Percentiles rank a stretch among this genome's conserved stretches.
These are phyloP conservation scores for Acanthococcus lagerstroemiae DNA, from an alignment of 2,888 invertebrate genomes.

Conservation along the genomic window DNA sequence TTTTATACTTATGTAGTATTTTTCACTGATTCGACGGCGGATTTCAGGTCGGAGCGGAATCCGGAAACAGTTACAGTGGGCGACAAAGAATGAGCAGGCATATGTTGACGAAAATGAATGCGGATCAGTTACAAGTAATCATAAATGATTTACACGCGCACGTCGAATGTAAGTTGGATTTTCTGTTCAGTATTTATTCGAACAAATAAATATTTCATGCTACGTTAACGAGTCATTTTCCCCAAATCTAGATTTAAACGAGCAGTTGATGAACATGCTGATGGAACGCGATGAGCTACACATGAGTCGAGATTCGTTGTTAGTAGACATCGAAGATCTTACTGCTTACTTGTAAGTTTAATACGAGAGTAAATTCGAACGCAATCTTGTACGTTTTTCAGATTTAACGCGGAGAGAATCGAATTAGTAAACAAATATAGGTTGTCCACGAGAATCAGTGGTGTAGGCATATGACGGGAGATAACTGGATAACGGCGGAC, in stretches of 20 bases:
- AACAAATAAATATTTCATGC: too few species aligned
- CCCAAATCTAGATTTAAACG: conserved; percentile 72
- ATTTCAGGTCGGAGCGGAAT: conserved; percentile 63
- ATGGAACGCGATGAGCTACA: conserved; percentile 90
- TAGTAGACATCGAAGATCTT: conserved; percentile 93
- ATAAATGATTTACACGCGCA: conserved; percentile 89
- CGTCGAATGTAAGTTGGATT: conserved; percentile 58
- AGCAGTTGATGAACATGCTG: conserved; percentile 75
- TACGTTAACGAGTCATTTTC: too few species aligned
- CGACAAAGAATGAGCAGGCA: conserved; percentile 72
- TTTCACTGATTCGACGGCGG: too few species aligned
- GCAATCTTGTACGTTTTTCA: too few species aligned
- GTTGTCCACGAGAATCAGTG: too few species aligned
- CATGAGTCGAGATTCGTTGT: conserved; percentile 96
- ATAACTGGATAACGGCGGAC: too few species aligned
- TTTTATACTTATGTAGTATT: too few species aligned
- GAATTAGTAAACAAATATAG: too few species aligned
- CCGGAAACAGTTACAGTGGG: conserved; percentile 60
- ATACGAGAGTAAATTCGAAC: not conserved
- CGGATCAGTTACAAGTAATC: conserved; percentile 85
- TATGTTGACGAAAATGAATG: conserved; percentile 83
- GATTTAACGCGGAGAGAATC: too few species aligned
- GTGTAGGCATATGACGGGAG: not conserved
- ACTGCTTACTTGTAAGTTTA: conserved; percentile 40
- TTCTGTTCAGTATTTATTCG: not conserved